Conservation (phyloP, 2,113 vertebrate species). For the Hippopotamus amphibius region DNA sequence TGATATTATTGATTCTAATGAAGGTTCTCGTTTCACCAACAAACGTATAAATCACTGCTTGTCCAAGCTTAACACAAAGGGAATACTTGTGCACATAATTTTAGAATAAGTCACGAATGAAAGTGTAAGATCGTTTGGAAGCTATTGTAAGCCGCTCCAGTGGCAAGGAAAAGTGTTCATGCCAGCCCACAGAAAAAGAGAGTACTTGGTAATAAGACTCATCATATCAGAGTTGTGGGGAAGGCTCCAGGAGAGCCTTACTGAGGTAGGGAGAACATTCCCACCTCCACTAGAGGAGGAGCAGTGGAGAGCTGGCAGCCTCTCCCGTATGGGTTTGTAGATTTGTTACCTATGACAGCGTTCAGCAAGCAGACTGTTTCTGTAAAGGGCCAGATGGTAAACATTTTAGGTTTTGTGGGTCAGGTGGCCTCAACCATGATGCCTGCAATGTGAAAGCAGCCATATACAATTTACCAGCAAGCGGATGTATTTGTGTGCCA, state of each 20-base stretch:
- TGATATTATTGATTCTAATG: slow-evolving; percentile 49
- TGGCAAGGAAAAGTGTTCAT: neutral
- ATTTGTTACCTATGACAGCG: neutral
- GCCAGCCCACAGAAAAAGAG: neutral
- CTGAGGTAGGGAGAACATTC: neutral
- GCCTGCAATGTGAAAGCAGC: accelerated
- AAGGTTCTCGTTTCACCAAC: neutral
- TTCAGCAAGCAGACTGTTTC: neutral
- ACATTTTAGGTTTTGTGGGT: neutral
- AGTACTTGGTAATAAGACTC: no score
- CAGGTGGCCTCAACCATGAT: neutral
- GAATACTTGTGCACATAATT: neutral
- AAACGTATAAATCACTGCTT: neutral
- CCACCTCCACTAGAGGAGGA: neutral
- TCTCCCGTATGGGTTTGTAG: neutral
- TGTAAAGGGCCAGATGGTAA: neutral
- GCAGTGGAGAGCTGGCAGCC: no score
- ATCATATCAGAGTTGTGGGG: neutral
- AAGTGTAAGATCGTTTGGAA: neutral
- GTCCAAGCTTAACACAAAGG: neutral
- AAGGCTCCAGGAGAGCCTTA: neutral
- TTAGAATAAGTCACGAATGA: neutral
- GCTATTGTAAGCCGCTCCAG: neutral
- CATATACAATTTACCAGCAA: neutral
- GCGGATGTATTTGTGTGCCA: neutral